Conservation (phyloP, 2,113 vertebrate genomes). For the Charadrius vociferus region DNA sequence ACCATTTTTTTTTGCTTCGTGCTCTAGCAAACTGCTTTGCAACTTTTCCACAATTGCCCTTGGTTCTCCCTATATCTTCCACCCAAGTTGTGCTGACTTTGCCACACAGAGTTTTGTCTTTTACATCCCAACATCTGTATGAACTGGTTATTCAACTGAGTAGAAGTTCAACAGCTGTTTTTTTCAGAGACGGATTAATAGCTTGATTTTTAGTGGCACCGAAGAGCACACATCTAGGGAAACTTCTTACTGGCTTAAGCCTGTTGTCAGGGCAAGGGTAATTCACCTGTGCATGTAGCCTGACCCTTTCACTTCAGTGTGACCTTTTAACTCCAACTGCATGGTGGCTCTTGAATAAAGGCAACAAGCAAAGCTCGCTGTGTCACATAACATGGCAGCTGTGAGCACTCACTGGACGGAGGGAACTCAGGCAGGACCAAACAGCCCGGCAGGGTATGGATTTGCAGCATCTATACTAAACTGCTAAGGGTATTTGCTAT, state of each 20-base stretch:
- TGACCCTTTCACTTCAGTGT: background rate
- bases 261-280: background rate
- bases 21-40: background rate
- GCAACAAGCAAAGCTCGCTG: background rate
- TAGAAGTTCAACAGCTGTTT: slow-evolving; percentile 42
- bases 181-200: background rate
- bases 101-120: background rate
- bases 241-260: background rate
- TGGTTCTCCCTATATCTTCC: background rate
- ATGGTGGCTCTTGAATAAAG: background rate
- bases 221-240: background rate
- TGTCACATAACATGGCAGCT: background rate
- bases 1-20: slow-evolving; percentile 16
- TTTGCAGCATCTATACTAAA: background rate
- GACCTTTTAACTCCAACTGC: background rate
- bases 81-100: background rate
- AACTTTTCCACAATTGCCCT: background rate
- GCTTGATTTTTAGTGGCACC: background rate
- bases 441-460: background rate
- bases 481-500: background rate
- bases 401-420: background rate
- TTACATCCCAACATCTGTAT: background rate
- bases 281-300: background rate
- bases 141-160: slow-evolving; percentile 23
- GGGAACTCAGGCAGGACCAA: background rate